Base-by-base conservation (phyloP, 2,113 vertebrate genomes). In the Formicarius rufipectus region DNA sequence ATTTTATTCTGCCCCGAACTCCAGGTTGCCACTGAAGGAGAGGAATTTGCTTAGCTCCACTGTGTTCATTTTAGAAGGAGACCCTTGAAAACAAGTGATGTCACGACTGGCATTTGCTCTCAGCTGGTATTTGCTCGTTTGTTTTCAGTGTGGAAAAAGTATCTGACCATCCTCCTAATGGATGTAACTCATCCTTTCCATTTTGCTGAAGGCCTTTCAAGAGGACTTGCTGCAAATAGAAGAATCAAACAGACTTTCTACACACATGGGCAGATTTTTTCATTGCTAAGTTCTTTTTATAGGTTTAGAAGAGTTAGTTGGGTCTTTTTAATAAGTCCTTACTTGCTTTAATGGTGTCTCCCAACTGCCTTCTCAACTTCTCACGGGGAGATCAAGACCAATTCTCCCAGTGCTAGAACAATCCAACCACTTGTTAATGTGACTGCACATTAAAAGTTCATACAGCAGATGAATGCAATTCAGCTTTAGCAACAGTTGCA, bases 231-330 rank as follows among this genome's bases (percentile, higher is more conserved):
- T 87, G 44, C 62, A 87, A 71, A 30, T 4, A 77, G 28, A 69
- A 5, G 7, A 25, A 22, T 25, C 58, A 75, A 23, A 62, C 37
- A 84, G 49, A 37, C 25, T 81, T 83, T 23, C 33, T 76, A 14
- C 0, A 1, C 25, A 63, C 0, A 0, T 37, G 10, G 22, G 25
- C 10, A 64, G 63, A 21, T 80, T 73, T 25, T 56, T 58, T 75
- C 35, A 14, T 68, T 15, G 1, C 24, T 53, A 14, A 4, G 10
- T 58, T 45, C 5, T 25, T 85, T 67, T 67, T 80, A 79, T 23
- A 71, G 20, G 20, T 58, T 66, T 73, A 33, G 25, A 60, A 18
- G n/a, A n/a, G 7, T 33, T 14, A 30, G 27, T 42, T 49, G 23
- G 2, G 2, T 1, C 17, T 40, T 3, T 37, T 73, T 73, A 68